Base-by-base conservation (phyloP, 2,113 vertebrate genomes). In the Bubalus kerabau region DNA sequence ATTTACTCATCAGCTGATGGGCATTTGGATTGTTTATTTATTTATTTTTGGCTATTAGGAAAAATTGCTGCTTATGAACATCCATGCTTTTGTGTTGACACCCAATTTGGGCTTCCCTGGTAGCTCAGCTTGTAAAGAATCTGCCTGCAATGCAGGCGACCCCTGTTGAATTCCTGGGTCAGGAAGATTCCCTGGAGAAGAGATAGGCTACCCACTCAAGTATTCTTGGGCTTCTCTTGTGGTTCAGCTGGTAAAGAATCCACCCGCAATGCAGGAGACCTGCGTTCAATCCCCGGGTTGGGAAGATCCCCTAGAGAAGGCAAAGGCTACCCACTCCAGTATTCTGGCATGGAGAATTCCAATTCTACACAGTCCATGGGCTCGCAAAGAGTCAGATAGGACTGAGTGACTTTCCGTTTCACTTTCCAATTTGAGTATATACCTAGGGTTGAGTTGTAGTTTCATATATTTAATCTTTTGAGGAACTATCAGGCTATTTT, bases 361-460 rank as follows among this genome's bases (percentile, higher is more conserved):
- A 40, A 5, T 40, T 74, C 67, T 40, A 13, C 67, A 40, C 10
- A 40, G 67, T 74, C n/a, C 36, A 24, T 24, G n/a, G 10, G 19
- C 67, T 74, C 1, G 0, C 19, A 40, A 13, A 74, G 67, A 40
- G n/a, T 71, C n/a, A 36, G n/a, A 23, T 1, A 74, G n/a, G 36
- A 74, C 36, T 40, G n/a, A 40, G 36, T 0, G 1, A 71, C n/a
- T 71, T 23, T 71, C 10, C 0, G 0, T 71, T 71, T 40, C n/a
- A 40, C 21, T 40, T 74, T 40, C 67, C 67, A 40, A 23, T 71
- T 71, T 74, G 36, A 40, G 67, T 56, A 3, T 16, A 23, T 14
- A 56, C 52, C 23, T 26, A 84, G 52, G n/a, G 5, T 40, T 84
- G 23, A 57, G 24, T 40, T 57, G 23, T 84, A 36, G 82, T 24